Evolutionary conservation across 2,888 invertebrate species (phyloP).

Genomic region (Drosophila borealis): DNA sequence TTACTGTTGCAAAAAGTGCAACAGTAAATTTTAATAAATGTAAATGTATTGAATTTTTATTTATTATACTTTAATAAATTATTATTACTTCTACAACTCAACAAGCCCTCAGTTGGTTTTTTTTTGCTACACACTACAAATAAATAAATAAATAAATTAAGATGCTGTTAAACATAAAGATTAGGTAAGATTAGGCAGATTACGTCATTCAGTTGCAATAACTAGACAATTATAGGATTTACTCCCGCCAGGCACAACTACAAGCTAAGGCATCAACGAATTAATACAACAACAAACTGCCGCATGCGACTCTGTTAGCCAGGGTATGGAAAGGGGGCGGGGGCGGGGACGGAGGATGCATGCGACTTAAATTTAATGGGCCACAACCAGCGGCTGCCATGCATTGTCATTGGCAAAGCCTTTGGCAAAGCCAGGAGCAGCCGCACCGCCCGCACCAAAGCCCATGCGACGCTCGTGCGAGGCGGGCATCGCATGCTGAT

Average conservation of each 20-base stretch:
- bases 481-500: slow-evolving; percentile 53
- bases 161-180: slow-evolving; percentile 49
- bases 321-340: background rate
- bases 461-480: slow-evolving; percentile 78
- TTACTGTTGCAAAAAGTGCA: no score
- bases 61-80: slow-evolving; percentile 47
- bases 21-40: background rate
- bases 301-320: slow-evolving; percentile 37
- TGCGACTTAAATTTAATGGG: slow-evolving; percentile 62
- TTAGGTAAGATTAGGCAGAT: slow-evolving; percentile 43
- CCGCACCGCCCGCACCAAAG: slow-evolving; percentile 58
- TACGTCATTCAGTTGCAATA: slow-evolving; percentile 46
- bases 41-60: background rate
- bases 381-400: slow-evolving; percentile 82
- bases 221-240: slow-evolving; percentile 42
- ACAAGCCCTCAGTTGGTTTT: no score
- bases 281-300: slow-evolving; percentile 36
- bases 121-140: slow-evolving; percentile 62
- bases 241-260: slow-evolving; percentile 21
- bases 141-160: slow-evolving; percentile 52
- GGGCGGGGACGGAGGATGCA: slow-evolving; percentile 27
- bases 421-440: slow-evolving; percentile 42
- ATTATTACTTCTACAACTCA: slow-evolving; percentile 64
- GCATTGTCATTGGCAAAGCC: slow-evolving; percentile 65
- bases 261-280: slow-evolving; percentile 34